Base-by-base conservation (phyloP, 2,113 vertebrate genomes). In the Montifringilla adamsi region DNA sequence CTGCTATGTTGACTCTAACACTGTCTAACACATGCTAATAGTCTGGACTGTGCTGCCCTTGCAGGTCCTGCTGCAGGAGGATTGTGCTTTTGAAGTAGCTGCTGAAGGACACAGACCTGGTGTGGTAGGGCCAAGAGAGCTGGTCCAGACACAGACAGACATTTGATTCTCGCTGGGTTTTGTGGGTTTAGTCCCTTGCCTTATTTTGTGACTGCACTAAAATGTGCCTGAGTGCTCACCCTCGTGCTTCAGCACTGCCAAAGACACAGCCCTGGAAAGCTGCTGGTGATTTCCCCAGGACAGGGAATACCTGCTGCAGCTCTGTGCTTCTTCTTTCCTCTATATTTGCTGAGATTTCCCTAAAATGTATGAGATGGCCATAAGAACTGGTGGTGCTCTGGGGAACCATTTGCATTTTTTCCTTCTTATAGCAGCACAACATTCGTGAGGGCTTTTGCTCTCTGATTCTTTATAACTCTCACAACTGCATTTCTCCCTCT, bases 301-400 rank as follows among this genome's bases (percentile, higher is more conserved):
- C 2, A 7, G 7, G 23, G 52, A 55, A 41, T 17, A 46, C 6
- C 35, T 19, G 12, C 35, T 64, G 28, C 37, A 63, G 14, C 44
- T 64, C 24, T 70, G 10, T 15, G 9, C 13, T 39, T n/a, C 20
- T 82, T 62, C 78, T 12, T 39, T 5, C 43, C 7, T 33, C 35
- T 4, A 0, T 33, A 15, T 46, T 56, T 86, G 13, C 44, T 79
- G 31, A 56, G 31, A 50, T 70, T 81, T 56, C n/a, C 13, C 31
- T 60, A n/a, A 58, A 79, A 60, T 1, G 1, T 39, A 4, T 2
- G 0, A 56, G 27, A 8, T 6, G 13, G 4, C 53, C 12, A 5
- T 21, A 50, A 50, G 44, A n/a, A 26, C 18, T 41, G 27, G 15
- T 39, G 4, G 11, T 74, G 21, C 23, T 84, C 46, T 46, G 22